A percentile compares a stretch with the other conserved stretches of the same genome.
Conservation (phyloP, 2,113 vertebrate species). For the Scopus umbretta region DNA sequence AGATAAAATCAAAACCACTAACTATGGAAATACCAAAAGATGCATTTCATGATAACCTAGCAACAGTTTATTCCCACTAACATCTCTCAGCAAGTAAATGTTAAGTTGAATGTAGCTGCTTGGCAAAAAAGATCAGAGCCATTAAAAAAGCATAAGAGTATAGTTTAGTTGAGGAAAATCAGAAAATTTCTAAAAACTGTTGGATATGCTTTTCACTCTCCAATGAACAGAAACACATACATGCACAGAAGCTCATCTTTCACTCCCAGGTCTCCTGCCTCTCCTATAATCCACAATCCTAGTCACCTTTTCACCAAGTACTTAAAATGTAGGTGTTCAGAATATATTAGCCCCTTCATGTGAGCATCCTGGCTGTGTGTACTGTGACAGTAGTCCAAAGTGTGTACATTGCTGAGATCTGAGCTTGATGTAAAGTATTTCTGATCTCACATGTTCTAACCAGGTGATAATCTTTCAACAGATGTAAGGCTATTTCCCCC, state of each 20-base stretch:
- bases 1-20: neutral
- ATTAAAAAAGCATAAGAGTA: constrained; percentile 21
- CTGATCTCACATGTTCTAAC: neutral
- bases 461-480: constrained; percentile 2
- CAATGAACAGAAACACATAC: neutral
- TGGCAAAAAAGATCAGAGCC: neutral
- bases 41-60: constrained; percentile 25
- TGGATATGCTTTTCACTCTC: neutral
- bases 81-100: neutral
- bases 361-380: neutral
- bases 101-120: constrained; percentile 10
- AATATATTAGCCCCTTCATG: neutral
- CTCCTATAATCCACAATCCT: neutral
- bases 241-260: neutral
- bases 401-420: neutral
- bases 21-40: constrained; percentile 4
- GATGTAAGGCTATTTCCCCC: neutral
- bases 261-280: neutral
- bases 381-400: neutral
- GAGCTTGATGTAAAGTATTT: neutral
- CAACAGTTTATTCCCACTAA: constrained; percentile 38
- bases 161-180: neutral
- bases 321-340: neutral
- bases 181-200: neutral
- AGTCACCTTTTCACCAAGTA: neutral